Conservation (phyloP, 1,140 invertebrate genomes). For the Papilio glaucus region DNA sequence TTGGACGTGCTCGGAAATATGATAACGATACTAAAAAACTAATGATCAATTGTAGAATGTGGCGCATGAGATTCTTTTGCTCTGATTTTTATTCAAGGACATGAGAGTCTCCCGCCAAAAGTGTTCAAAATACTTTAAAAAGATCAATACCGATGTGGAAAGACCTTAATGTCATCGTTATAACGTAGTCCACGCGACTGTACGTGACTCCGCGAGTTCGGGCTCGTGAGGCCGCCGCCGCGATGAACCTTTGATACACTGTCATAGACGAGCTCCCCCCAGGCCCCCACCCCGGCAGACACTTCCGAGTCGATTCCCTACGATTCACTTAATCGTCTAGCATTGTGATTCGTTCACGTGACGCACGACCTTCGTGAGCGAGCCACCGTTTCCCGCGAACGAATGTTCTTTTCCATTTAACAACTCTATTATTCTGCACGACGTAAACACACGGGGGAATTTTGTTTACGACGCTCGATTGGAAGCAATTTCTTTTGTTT, state of each 20-base stretch:
- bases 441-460: constrained; percentile 31
- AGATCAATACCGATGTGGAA: not conserved
- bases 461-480: constrained; percentile 29
- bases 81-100: not conserved
- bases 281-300: not conserved
- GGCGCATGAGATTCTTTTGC: too few species aligned
- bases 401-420: constrained; percentile 34
- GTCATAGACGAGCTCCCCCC: constrained; percentile 28
- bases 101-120: not conserved
- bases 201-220: constrained; percentile 28
- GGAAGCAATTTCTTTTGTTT: constrained; percentile 16
- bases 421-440: constrained; percentile 34
- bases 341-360: constrained; percentile 43
- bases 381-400: constrained; percentile 12
- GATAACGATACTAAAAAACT: too few species aligned
- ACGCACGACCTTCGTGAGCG: constrained; percentile 40
- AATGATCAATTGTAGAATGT: too few species aligned
- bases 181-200: constrained; percentile 21
- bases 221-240: constrained; percentile 28
- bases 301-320: constrained; percentile 40
- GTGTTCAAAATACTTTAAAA: not conserved
- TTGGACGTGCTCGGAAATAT: too few species aligned
- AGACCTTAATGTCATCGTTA: constrained; percentile 8
- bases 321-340: constrained; percentile 42
- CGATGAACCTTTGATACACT: constrained; percentile 34